These are phyloP conservation scores for Pollenia griseotomentosa DNA, from an alignment of 2,888 invertebrate genomes.

Conservation along the genomic window DNA sequence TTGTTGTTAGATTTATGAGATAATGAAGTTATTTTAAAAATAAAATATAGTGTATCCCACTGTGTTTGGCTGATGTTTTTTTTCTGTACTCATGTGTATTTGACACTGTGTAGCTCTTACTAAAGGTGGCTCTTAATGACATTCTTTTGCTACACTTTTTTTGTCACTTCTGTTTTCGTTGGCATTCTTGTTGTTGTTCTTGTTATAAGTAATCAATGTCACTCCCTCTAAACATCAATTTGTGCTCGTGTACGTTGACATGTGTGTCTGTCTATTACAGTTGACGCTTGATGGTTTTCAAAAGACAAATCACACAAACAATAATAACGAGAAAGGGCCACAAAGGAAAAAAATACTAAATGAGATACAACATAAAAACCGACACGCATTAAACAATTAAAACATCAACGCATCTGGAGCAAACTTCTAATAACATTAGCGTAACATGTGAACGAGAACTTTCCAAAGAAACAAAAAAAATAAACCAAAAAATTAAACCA, in stretches of 20 bases:
- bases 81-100: background rate
- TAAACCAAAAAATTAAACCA: background rate
- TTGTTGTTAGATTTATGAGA: too few species aligned
- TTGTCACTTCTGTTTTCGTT: background rate
- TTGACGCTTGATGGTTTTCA: slow-evolving; percentile 8
- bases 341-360: background rate
- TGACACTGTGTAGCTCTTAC: background rate
- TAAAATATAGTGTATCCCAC: background rate
- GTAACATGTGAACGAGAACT: background rate
- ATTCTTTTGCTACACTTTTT: background rate
- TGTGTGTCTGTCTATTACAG: background rate
- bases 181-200: background rate
- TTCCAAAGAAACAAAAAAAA: background rate
- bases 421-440: slow-evolving; percentile 40
- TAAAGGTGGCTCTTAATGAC: slow-evolving; percentile 4
- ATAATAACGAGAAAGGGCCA: background rate
- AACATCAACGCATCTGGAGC: slow-evolving; percentile 40
- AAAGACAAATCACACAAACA: slow-evolving; percentile 47
- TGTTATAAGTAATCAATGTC: slow-evolving; percentile 37
- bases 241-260: background rate
- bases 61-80: background rate
- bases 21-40: too few species aligned
- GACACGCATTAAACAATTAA: slow-evolving; percentile 52
- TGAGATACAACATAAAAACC: background rate
- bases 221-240: slow-evolving; percentile 12